Percentiles rank a stretch among this genome's conserved stretches.
phyloP scores from a whole-genome alignment of 2,888 invertebrate species.

The Ennomos fuscantarius region DNA sequence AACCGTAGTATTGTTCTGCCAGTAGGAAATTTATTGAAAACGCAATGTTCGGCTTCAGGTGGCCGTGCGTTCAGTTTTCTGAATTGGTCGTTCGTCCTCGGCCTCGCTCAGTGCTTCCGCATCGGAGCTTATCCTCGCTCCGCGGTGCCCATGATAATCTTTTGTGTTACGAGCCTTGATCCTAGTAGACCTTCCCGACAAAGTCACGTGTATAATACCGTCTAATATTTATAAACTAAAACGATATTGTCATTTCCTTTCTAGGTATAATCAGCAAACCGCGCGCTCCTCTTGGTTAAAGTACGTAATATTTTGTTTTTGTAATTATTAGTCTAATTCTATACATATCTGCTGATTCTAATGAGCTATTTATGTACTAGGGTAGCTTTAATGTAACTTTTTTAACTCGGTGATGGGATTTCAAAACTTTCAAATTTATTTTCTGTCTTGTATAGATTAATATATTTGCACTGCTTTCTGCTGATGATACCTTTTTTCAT shows the following conservation, averaged over 20 bases:
- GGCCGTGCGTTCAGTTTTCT: constrained; percentile 67
- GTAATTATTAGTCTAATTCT: constrained; percentile 35
- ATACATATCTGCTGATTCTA: constrained; percentile 18
- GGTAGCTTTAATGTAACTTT: constrained; percentile 16
- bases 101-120: constrained; percentile 81
- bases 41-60: constrained; percentile 59
- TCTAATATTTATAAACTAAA: constrained; percentile 61
- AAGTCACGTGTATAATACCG: constrained; percentile 51
- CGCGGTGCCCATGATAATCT: constrained; percentile 77
- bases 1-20: constrained; percentile 22
- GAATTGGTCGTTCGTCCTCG: constrained; percentile 80
- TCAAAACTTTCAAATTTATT: constrained; percentile 23
- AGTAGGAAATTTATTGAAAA: constrained; percentile 35
- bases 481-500: constrained; percentile 5
- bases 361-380: constrained; percentile 5
- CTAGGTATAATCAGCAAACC: constrained; percentile 84
- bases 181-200: constrained; percentile 75
- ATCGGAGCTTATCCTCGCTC: constrained; percentile 80
- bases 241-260: constrained; percentile 77
- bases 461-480: constrained; percentile 15
- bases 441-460: constrained; percentile 5
- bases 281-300: constrained; percentile 82
- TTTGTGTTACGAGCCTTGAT: constrained; percentile 76
- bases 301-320: constrained; percentile 75
- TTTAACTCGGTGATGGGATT: constrained; percentile 26